Evolutionary conservation across 2,113 vertebrate species (phyloP).

Genomic region (Gavia stellata): DNA sequence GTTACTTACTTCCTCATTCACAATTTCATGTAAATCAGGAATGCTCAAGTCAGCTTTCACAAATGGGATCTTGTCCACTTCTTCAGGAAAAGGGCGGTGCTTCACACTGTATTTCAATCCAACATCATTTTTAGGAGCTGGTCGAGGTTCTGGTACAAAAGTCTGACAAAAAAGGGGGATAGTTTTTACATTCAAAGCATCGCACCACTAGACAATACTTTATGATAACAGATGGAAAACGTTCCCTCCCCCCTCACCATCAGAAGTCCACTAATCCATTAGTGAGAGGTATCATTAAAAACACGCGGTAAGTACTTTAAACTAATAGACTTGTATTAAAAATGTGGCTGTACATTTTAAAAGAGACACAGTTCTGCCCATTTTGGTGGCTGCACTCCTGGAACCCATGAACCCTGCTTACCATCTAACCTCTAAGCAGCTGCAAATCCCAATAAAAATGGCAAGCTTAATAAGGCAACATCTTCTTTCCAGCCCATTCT

Average conservation of each 20-base stretch:
- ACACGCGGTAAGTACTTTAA: neutral
- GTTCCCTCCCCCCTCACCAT: neutral
- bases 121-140: constrained; percentile 85
- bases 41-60: constrained; percentile 96
- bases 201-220: neutral
- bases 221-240: neutral
- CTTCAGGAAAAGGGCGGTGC: constrained; percentile 93
- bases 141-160: constrained; percentile 88
- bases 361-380: neutral
- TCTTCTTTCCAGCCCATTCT: neutral
- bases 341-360: neutral
- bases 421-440: neutral
- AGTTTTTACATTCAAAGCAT: neutral
- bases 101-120: constrained; percentile 89
- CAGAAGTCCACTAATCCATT: neutral
- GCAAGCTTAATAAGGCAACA: neutral
- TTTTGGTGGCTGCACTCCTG: neutral
- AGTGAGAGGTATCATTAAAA: neutral
- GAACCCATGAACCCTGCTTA: neutral
- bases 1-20: constrained; percentile 87
- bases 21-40: constrained; percentile 94
- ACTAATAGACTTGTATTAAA: neutral
- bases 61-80: constrained; percentile 95
- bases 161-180: constrained; percentile 73
- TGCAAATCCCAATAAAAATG: neutral